Evolutionary conservation across 2,113 vertebrate genomes (phyloP), one percentile per base, ranked within the genome.

Genomic region (Trachemys scripta): DNA sequence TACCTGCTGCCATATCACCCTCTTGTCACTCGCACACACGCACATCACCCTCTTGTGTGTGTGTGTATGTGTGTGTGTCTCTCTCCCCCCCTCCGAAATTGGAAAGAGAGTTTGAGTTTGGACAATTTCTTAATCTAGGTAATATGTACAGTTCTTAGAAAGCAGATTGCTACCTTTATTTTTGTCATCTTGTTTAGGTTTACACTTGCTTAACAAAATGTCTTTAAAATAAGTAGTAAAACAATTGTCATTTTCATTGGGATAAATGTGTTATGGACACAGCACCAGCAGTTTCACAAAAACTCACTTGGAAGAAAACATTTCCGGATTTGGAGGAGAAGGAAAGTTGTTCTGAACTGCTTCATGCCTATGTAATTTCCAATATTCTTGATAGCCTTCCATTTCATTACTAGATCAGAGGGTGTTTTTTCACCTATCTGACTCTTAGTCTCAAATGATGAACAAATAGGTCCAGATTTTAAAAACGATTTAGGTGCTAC

Each of bases 111-210:
- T 0, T 2, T 72, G 0, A 54, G 62, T 93, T 94, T 53, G 54
- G 81, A 45, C 49, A 47, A 25, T 29, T 10, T 85, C 4, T 25
- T 72, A 53, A 88, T 27, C 47, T 81, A 25, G 24, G 31, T 8
- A 42, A 45, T 25, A 42, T 72, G 3, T 65, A 50, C 90, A 91
- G 62, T 35, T 45, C 17, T 82, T 65, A 57, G 35, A 93, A 93
- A 93, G 82, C 47, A 2, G 8, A 2, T 45, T 1, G 2, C 7
- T 83, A 94, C 24, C 54, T 8, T 59, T 75, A 45, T 42, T 94
- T 50, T 80, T 86, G 72, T 76, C 5, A 13, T 75, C 79, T 78
- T 94, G 45, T 8, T 85, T 54, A 75, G 45, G 14, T 45, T 90
- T 76, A 62, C 51, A 8, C 35, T 92, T 72, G 5, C 20, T 82